Conservation (phyloP, 2,113 vertebrate genomes). For the Acrocephalus kingi region DNA sequence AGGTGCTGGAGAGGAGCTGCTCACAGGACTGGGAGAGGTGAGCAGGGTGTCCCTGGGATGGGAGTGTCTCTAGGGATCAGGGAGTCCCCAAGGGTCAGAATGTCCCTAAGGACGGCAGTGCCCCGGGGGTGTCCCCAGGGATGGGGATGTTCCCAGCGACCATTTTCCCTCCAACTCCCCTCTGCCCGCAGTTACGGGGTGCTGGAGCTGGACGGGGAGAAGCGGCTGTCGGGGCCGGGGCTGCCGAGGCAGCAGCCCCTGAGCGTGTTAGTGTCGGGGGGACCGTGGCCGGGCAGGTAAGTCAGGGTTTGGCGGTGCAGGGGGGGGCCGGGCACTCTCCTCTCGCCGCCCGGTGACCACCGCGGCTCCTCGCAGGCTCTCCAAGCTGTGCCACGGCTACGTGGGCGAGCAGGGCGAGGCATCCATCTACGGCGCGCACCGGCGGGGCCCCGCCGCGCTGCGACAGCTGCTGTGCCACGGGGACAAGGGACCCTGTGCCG, state of each 20-base stretch:
- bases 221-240: slow-evolving; percentile 31
- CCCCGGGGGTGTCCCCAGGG: too few species aligned
- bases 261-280: slow-evolving; percentile 25
- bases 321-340: accelerated
- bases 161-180: background rate
- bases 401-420: slow-evolving; percentile 34
- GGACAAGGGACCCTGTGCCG: background rate
- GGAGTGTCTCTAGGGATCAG: background rate
- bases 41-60: background rate
- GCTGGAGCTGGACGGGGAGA: slow-evolving; percentile 27
- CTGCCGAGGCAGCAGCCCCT: background rate
- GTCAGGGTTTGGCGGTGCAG: accelerated
- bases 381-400: slow-evolving; percentile 49
- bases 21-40: slow-evolving; percentile 35
- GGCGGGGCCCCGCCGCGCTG: background rate
- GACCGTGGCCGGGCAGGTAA: slow-evolving; percentile 23
- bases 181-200: slow-evolving; percentile 17
- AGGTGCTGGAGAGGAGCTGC: slow-evolving; percentile 51
- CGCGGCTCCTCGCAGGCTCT: background rate
- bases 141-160: accelerated
- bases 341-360: accelerated
- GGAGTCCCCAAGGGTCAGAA: background rate
- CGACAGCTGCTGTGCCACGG: slow-evolving; percentile 34
- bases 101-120: background rate
- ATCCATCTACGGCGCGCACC: background rate